Percentiles rank a stretch among this genome's conserved stretches.
These are phyloP conservation scores for Australoheros facetus DNA, from an alignment of 2,797 vertebrate species.

Conservation along the genomic window DNA sequence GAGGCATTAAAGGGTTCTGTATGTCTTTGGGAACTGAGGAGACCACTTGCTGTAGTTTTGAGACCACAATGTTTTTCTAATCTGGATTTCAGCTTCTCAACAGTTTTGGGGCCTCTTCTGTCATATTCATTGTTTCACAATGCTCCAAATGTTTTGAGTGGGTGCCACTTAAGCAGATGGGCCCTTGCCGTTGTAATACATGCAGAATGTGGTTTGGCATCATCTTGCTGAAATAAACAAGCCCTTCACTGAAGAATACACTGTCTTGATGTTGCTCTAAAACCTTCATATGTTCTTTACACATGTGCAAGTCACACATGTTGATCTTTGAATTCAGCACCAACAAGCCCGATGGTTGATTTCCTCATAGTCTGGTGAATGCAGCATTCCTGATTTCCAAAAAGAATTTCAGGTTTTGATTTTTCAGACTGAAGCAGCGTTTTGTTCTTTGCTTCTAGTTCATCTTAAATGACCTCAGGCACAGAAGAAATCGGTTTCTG, in stretches of 20 bases:
- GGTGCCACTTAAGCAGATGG: not conserved
- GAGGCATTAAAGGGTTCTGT: not conserved
- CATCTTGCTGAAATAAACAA: not conserved
- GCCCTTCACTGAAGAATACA: not conserved
- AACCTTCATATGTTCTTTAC: not conserved
- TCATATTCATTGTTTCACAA: not conserved
- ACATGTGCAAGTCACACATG: not conserved
- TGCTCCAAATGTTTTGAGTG: not conserved
- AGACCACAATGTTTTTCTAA: not conserved
- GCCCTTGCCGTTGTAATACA: not conserved
- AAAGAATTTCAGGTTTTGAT: too few relatives aligned
- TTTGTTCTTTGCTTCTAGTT: too few relatives aligned
- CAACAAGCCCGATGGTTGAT: not conserved
- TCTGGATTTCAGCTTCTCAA: not conserved
- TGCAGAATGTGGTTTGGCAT: not conserved
- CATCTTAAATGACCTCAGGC: too few relatives aligned
- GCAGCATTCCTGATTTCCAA: too few relatives aligned
- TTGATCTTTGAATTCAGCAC: not conserved
- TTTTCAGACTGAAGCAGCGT: too few relatives aligned
- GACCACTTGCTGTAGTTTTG: not conserved
- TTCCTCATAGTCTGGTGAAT: too few relatives aligned
- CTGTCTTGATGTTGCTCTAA: not conserved
- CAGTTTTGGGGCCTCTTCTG: accelerated
- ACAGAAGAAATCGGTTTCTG: too few relatives aligned
- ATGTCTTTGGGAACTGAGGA: not conserved